phyloP scores from a whole-genome alignment of 2,113 vertebrate species.

The Pteronura brasiliensis region DNA sequence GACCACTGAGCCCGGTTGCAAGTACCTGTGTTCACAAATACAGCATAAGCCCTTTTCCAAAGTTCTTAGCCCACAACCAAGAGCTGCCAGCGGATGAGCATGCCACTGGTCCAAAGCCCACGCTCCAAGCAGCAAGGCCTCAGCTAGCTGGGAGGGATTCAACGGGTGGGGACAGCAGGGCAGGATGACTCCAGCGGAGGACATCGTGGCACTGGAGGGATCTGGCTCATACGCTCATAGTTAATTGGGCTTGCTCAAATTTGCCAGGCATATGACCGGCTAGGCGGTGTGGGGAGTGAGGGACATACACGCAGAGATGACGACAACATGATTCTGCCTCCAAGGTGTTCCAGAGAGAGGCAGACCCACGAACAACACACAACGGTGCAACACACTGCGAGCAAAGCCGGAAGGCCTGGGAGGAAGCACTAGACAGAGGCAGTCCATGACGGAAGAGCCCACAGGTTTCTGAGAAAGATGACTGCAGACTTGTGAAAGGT shows the following conservation, averaged over 20 bases:
- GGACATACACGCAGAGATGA: neutral
- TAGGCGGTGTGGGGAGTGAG: neutral
- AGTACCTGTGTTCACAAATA: slow-evolving; percentile 87
- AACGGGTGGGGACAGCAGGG: rapidly evolving
- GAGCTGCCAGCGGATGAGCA: neutral
- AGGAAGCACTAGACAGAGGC: neutral
- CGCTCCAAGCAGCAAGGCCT: neutral
- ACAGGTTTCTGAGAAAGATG: neutral
- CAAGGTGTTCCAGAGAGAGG: neutral
- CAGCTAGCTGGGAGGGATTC: neutral
- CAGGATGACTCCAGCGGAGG: neutral
- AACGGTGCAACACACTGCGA: rapidly evolving
- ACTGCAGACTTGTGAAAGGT: neutral
- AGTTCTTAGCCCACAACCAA: neutral
- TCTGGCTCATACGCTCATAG: rapidly evolving
- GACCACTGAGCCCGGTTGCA: slow-evolving; percentile 95
- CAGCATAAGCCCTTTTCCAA: neutral
- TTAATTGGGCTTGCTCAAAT: rapidly evolving
- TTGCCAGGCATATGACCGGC: too few relatives aligned
- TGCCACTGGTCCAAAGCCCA: neutral
- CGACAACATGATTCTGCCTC: neutral
- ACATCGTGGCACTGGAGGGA: neutral
- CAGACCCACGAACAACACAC: neutral
- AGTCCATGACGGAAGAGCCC: neutral
- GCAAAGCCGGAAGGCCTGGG: neutral